Conservation (phyloP, 1,140 invertebrate species). For the Danaus melanippus region DNA sequence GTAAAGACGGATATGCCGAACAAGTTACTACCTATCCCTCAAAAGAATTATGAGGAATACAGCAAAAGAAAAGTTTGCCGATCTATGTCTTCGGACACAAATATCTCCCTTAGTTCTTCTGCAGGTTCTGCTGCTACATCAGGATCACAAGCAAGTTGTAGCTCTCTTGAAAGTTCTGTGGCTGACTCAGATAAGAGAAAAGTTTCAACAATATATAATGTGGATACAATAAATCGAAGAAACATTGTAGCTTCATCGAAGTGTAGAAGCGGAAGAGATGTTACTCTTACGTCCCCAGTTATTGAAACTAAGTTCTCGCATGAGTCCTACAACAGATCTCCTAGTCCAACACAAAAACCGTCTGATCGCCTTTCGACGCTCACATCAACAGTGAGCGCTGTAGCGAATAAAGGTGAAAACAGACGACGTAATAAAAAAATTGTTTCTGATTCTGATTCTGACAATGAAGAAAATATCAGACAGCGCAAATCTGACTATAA, state of each 20-base stretch:
- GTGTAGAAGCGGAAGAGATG: constrained; percentile 83
- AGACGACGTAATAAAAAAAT: constrained; percentile 63
- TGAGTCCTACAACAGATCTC: constrained; percentile 57
- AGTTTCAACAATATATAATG: constrained; percentile 82
- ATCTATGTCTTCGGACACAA: constrained; percentile 76
- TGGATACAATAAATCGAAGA: constrained; percentile 87
- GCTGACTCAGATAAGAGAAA: constrained; percentile 73
- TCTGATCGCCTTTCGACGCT: constrained; percentile 69
- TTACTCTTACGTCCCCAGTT: constrained; percentile 77
- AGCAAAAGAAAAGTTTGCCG: constrained; percentile 69
- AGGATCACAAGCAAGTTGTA: constrained; percentile 78
- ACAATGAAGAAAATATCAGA: constrained; percentile 52
- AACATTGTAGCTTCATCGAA: constrained; percentile 90
- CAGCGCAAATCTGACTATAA: constrained; percentile 62
- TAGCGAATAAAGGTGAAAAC: constrained; percentile 68
- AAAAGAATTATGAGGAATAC: constrained; percentile 51
- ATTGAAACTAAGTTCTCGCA: constrained; percentile 78
- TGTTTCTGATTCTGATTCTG: constrained; percentile 68
- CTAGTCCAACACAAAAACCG: constrained; percentile 56
- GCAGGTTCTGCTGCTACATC: constrained; percentile 78
- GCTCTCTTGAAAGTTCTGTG: constrained; percentile 75
- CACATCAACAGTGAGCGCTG: constrained; percentile 59
- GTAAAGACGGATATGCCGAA: constrained; percentile 46
- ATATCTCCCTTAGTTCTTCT: constrained; percentile 74
- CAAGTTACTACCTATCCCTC: constrained; percentile 33